Conservation (phyloP, 2,888 invertebrate species). For the Mimachlamys varia region DNA sequence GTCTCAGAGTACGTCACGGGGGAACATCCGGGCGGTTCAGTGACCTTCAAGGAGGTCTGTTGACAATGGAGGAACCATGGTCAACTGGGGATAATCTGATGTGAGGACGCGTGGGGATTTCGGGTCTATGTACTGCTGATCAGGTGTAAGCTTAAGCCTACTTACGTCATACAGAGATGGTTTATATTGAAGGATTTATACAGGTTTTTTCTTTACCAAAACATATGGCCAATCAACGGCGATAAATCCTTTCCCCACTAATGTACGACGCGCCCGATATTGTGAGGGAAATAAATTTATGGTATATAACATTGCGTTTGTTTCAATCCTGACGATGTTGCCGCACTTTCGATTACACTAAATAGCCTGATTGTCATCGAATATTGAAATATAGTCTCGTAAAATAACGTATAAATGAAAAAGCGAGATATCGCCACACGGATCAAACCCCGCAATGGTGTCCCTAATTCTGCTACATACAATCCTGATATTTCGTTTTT, state of each 20-base stretch:
- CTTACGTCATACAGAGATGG: not conserved
- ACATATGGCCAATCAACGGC: not conserved
- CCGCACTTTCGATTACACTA: not conserved
- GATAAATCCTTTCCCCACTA: too few relatives aligned
- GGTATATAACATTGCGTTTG: not conserved
- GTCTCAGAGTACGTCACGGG: not conserved
- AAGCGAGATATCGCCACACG: not conserved
- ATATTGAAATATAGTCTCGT: not conserved
- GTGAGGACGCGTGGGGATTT: not conserved
- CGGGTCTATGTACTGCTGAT: not conserved
- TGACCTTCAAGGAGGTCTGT: conserved; percentile 4
- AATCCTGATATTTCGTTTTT: not conserved
- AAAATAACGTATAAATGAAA: not conserved
- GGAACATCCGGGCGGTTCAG: not conserved
- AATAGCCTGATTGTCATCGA: not conserved
- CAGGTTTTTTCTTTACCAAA: too few relatives aligned
- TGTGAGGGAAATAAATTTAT: not conserved
- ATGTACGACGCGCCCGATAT: not conserved
- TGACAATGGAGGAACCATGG: not conserved
- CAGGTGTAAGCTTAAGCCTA: not conserved
- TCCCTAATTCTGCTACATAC: conserved; percentile 4
- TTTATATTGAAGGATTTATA: not conserved
- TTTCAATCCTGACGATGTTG: not conserved
- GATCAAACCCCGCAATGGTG: not conserved
- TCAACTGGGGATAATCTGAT: not conserved